Conservation (phyloP, 2,113 vertebrate genomes). For the Mobula hypostoma region DNA sequence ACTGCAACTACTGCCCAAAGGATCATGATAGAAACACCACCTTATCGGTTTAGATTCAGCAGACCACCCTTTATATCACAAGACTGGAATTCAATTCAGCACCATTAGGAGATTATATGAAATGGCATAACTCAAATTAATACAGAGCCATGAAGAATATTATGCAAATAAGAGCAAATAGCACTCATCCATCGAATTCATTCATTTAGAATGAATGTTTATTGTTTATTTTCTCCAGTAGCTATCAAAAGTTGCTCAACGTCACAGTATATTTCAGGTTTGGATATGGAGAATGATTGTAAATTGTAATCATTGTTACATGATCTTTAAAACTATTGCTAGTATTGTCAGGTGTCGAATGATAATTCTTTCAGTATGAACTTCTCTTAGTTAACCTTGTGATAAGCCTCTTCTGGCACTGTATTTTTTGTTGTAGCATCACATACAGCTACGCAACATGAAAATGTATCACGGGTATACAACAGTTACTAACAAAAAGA, state of each 20-base stretch:
- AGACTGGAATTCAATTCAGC: background rate
- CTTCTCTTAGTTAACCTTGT: background rate
- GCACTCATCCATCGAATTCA: background rate
- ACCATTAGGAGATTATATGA: background rate
- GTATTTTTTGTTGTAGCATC: background rate
- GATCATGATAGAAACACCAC: background rate
- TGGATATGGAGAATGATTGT: background rate
- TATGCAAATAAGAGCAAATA: background rate
- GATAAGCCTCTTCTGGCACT: background rate
- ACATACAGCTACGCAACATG: background rate
- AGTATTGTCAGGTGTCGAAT: background rate
- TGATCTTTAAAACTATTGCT: background rate
- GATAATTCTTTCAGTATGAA: slow-evolving; percentile 17
- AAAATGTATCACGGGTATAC: background rate
- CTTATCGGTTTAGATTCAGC: background rate
- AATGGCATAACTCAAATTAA: slow-evolving; percentile 6
- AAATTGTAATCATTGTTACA: background rate
- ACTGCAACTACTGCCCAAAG: background rate
- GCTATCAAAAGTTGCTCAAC: background rate
- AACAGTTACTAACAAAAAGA: background rate
- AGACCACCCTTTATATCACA: background rate
- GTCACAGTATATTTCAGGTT: background rate
- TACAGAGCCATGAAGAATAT: slow-evolving; percentile 12
- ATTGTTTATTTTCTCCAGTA: background rate
- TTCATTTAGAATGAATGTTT: slow-evolving; percentile 3